Base-by-base conservation (phyloP, 2,113 vertebrate genomes). In the Cavia aperea region DNA sequence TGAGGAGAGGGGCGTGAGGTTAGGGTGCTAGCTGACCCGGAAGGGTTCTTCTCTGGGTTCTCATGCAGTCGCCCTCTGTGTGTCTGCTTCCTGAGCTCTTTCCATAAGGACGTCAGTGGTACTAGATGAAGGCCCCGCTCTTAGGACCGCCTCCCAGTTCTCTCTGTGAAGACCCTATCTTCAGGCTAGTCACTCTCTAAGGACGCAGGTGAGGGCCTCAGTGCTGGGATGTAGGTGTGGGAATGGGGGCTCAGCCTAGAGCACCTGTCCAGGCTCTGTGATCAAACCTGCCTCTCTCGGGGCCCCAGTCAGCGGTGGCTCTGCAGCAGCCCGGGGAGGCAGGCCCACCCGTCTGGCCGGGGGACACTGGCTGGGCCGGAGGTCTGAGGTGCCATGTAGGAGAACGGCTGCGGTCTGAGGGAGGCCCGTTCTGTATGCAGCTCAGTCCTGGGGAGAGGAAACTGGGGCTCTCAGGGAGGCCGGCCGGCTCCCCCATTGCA, bases 381-480 rank as follows among this genome's bases (percentile, higher is more conserved):
- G 70, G 65, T 78, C 77, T 36, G 60, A 9, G 68, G 39, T 75
- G n/a, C n/a, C 1, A 1, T 4, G 14, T 33, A 26, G 86, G 75
- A 63, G 51, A 77, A 54, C 26, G 18, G 92, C 79, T 14, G 5
- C 21, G 26, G 58, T 66, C 62, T 12, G 16, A 90, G 29, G 85
- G 94, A 86, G 85, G 81, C 72, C 95, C 86, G 96, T 95, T 93
- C 29, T 78, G 92, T 77, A 96, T 97, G 93, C 96, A 84, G 92
- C 95, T 96, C 95, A 95, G 92, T 58, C 72, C 75, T 6, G 14
- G 77, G 83, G 54, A 95, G 92, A 95, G 95, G 94, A 95, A 96
- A 90, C 90, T 1, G 46, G 90, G 95, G 89, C 94, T 90, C 93
- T 78, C 36, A 7, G 83, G 91, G 86, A 82, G 18, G 43, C 23